Conservation (phyloP, 2,797 vertebrate species). For the Acanthis flammea region DNA sequence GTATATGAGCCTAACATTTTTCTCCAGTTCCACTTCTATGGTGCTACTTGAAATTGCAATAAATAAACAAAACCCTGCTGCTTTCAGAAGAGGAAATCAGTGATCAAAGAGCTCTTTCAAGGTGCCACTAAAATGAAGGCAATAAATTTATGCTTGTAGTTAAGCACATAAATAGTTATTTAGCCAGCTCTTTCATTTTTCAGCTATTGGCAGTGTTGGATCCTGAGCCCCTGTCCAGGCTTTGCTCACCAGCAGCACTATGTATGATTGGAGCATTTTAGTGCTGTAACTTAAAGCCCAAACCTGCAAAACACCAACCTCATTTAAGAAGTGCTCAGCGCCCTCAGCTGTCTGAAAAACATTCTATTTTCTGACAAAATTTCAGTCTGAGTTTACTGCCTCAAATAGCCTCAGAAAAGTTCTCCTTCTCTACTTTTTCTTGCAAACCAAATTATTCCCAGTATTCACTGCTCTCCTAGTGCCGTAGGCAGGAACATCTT, state of each 20-base stretch:
- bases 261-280: not conserved
- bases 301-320: not conserved
- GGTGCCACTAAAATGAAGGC: not conserved
- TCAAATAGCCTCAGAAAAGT: not conserved
- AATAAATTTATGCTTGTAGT: not conserved
- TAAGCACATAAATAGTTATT: not conserved
- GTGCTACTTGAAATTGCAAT: not conserved
- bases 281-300: not conserved
- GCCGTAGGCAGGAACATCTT: not conserved
- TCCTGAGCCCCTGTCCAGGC: not conserved
- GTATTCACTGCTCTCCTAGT: not conserved
- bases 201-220: not conserved
- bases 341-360: constrained; percentile 34
- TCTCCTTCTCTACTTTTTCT: not conserved
- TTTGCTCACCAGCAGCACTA: not conserved
- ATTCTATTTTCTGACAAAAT: not conserved
- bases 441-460: not conserved
- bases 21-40: not conserved
- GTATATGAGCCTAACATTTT: not conserved
- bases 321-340: not conserved
- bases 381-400: not conserved
- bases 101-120: not conserved
- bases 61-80: not conserved
- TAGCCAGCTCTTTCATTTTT: not conserved
- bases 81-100: not conserved